phyloP scores from a whole-genome alignment of 2,113 vertebrate species.

The Vidua macroura region DNA sequence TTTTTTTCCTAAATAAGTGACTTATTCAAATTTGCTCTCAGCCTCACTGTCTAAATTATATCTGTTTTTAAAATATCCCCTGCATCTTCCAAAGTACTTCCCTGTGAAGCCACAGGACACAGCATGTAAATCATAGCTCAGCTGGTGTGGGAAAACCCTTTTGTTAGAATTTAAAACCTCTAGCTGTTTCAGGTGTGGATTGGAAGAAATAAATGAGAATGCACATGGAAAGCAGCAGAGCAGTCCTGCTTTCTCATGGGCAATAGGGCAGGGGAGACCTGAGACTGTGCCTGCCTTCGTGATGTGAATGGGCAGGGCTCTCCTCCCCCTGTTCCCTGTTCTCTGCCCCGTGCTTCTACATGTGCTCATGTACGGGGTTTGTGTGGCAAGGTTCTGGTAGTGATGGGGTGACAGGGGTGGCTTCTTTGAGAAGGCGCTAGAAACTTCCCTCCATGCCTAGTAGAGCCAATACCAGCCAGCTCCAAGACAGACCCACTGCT shows the following conservation, averaged over 20 bases:
- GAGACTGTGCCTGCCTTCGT: fast-evolving
- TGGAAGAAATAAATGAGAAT: neutral
- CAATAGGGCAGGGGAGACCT: neutral
- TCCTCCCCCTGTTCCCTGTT: neutral
- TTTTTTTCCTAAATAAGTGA: neutral
- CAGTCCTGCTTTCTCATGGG: neutral
- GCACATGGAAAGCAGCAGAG: neutral
- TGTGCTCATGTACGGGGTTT: neutral
- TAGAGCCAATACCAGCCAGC: neutral
- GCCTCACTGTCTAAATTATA: neutral
- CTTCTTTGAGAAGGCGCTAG: neutral
- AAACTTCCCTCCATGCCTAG: neutral
- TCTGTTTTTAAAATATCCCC: neutral
- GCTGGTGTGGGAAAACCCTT: neutral
- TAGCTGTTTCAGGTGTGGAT: neutral
- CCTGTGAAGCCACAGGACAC: neutral
- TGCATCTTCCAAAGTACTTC: neutral
- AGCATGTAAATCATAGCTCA: fast-evolving
- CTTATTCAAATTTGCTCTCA: neutral
- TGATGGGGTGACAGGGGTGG: neutral
- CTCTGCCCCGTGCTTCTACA: neutral
- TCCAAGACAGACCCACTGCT: neutral
- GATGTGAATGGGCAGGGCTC: neutral
- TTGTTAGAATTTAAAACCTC: neutral
- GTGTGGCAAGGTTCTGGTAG: neutral